Evolutionary conservation across 35 echinoderm and acorn worm genomes (phyloP).

Genomic region (Lytechinus pictus): DNA sequence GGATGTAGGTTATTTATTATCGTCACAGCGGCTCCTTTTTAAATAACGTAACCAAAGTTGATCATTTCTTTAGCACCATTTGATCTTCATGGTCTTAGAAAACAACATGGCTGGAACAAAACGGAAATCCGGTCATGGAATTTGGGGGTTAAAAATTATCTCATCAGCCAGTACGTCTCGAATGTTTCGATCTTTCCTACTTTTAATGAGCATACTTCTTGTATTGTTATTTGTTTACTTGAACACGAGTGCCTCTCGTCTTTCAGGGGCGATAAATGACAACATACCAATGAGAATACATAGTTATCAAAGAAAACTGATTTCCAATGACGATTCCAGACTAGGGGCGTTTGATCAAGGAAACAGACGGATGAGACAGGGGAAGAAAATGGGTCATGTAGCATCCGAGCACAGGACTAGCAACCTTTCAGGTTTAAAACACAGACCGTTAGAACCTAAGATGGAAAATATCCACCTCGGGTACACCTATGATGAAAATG

Average conservation of each 20-base stretch:
- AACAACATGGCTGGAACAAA: not conserved
- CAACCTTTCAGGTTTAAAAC: not conserved
- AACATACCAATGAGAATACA: not conserved
- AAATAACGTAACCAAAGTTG: not conserved
- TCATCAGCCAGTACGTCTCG: slow-evolving; percentile 6
- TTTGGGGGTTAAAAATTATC: not conserved
- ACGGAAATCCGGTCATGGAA: not conserved
- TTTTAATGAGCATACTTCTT: not conserved
- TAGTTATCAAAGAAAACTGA: not conserved
- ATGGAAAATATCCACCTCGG: not conserved
- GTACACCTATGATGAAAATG: not conserved
- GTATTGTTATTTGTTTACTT: not conserved
- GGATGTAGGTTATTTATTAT: too few species aligned
- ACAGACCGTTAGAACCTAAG: not conserved
- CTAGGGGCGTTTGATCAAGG: not conserved
- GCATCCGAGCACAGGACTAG: not conserved
- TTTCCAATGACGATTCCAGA: not conserved
- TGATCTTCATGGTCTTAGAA: not conserved
- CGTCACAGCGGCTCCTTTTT: too few species aligned
- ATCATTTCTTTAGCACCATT: not conserved
- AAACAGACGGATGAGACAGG: not conserved
- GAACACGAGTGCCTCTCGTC: not conserved
- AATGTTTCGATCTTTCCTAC: not conserved
- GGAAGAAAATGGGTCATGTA: not conserved
- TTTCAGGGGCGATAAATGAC: not conserved